Percentiles rank a stretch among this genome's conserved stretches.
phyloP scores from a whole-genome alignment of 2,888 invertebrate species.

The Anthrax anthrax region DNA sequence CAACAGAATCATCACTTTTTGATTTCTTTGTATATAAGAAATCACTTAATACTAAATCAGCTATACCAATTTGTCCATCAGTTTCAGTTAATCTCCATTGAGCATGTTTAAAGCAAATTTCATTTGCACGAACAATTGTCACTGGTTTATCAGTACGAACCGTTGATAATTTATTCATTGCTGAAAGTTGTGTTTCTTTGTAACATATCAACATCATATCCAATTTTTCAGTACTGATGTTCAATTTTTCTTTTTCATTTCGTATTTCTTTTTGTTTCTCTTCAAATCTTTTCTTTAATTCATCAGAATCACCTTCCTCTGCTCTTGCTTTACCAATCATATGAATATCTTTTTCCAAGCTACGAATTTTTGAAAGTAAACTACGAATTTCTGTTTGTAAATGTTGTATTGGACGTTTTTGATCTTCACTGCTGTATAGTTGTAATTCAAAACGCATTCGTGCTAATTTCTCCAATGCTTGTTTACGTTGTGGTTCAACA shows the following conservation, averaged over 20 bases:
- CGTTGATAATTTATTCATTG: slow-evolving; percentile 44
- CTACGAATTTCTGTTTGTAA: slow-evolving; percentile 67
- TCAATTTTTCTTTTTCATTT: slow-evolving; percentile 79
- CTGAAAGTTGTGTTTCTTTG: slow-evolving; percentile 59
- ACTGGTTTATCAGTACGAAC: slow-evolving; percentile 55
- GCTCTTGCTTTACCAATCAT: slow-evolving; percentile 65
- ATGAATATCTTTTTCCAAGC: slow-evolving; percentile 81
- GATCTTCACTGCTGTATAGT: slow-evolving; percentile 80
- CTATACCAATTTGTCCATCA: slow-evolving; percentile 95
- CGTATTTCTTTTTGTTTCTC: slow-evolving; percentile 55
- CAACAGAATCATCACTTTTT: slow-evolving; percentile 92
- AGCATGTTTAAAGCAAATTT: slow-evolving; percentile 97
- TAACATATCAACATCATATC: slow-evolving; percentile 91
- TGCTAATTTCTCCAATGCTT: slow-evolving; percentile 70
- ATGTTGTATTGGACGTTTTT: slow-evolving; percentile 79
- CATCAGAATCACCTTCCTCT: slow-evolving; percentile 46
- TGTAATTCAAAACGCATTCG: slow-evolving; percentile 91
- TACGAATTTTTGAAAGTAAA: slow-evolving; percentile 64
- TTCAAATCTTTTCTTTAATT: slow-evolving; percentile 51
- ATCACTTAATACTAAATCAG: slow-evolving; percentile 87
- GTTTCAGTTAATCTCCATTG: slow-evolving; percentile 96
- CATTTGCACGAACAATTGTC: slow-evolving; percentile 68
- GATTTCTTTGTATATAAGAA: slow-evolving; percentile 96
- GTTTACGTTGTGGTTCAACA: slow-evolving; percentile 89
- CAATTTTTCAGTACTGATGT: slow-evolving; percentile 79